Percentiles rank a stretch among this genome's conserved stretches.
Evolutionary conservation across 2,888 invertebrate genomes (phyloP).

Genomic region (Antheraea yamamai): DNA sequence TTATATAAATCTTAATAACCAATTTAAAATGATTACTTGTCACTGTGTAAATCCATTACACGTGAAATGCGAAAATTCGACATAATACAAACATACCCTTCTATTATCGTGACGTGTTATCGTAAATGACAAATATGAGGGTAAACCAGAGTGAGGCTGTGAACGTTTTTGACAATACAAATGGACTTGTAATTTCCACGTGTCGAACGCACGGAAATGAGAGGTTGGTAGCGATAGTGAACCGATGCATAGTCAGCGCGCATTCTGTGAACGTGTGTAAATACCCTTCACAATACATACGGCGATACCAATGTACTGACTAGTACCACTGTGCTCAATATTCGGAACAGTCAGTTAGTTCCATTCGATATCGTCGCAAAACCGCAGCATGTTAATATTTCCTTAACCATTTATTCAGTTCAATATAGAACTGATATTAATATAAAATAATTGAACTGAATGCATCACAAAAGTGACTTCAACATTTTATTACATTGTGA

Average conservation of each 20-base stretch:
- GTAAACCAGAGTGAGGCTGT: slow-evolving; percentile 31
- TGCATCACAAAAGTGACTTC: background rate
- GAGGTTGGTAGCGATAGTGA: slow-evolving; percentile 54
- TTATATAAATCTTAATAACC: background rate
- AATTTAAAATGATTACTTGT: slow-evolving; percentile 12
- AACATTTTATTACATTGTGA: background rate
- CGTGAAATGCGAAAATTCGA: background rate
- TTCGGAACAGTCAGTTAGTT: background rate
- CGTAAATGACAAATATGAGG: slow-evolving; percentile 31
- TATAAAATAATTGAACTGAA: background rate
- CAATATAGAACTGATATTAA: background rate
- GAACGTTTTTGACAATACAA: slow-evolving; percentile 38
- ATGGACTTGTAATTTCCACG: slow-evolving; percentile 68
- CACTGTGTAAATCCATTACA: background rate
- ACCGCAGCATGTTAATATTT: background rate
- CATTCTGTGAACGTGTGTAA: slow-evolving; percentile 31
- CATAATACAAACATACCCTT: slow-evolving; percentile 2
- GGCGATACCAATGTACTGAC: background rate
- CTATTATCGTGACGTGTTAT: background rate
- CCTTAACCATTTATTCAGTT: background rate
- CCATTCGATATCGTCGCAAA: background rate
- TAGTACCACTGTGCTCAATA: background rate
- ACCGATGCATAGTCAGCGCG: slow-evolving; percentile 29
- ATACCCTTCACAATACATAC: slow-evolving; percentile 18
- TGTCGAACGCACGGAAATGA: slow-evolving; percentile 67